Conservation (phyloP, 2,888 invertebrate species). For the Lasius platythorax region DNA sequence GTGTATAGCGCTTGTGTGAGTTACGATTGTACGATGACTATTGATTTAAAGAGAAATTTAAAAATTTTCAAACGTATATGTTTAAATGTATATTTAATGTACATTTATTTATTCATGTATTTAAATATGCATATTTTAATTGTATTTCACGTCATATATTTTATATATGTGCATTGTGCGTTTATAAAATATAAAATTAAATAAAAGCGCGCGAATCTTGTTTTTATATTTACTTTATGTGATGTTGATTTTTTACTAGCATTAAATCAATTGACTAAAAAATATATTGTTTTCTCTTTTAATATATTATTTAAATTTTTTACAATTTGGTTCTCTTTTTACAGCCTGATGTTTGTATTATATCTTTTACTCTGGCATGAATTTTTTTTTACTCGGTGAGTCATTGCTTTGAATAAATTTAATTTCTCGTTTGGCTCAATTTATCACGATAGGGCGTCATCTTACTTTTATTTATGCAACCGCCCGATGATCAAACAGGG, state of each 20-base stretch:
- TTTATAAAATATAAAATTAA: conserved; percentile 20
- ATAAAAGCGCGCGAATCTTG: neutral
- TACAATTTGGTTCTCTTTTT: neutral
- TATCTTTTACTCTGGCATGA: neutral
- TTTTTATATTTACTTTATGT: neutral
- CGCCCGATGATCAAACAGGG: conserved; percentile 19
- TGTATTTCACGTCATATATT: neutral
- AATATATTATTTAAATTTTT: conserved; percentile 4
- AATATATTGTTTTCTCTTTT: neutral
- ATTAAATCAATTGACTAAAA: conserved; percentile 18
- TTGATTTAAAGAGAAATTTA: conserved; percentile 12
- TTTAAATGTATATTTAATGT: neutral
- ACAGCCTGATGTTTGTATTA: neutral
- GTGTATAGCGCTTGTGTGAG: conserved; percentile 1
- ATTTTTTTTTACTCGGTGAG: neutral
- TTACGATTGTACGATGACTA: neutral
- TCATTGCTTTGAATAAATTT: conserved; percentile 4
- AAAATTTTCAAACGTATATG: neutral
- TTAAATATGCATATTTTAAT: conserved; percentile 4
- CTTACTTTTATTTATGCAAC: conserved; percentile 26
- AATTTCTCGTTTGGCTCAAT: conserved; percentile 42
- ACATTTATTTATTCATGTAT: neutral
- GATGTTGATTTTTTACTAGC: neutral
- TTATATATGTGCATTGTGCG: neutral
- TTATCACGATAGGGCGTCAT: conserved; percentile 53